phyloP scores from a whole-genome alignment of 2,113 vertebrate genomes.

The Calidris pygmaea region DNA sequence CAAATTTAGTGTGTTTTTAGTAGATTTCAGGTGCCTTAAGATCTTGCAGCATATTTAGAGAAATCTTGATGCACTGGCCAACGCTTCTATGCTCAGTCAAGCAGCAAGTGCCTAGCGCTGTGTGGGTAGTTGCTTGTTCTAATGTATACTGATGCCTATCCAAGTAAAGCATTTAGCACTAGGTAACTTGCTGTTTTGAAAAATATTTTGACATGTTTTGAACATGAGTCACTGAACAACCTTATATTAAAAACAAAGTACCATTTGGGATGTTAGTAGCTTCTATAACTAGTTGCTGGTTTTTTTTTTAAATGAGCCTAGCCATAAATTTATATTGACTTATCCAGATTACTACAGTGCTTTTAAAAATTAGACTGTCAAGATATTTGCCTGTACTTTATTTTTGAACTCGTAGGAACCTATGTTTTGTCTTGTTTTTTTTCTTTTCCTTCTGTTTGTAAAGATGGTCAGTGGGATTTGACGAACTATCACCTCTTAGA shows the following conservation, averaged over 20 bases:
- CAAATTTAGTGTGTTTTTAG: neutral
- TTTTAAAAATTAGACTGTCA: neutral
- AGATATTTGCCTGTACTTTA: neutral
- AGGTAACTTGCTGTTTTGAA: neutral
- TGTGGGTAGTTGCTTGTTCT: neutral
- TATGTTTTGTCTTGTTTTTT: neutral
- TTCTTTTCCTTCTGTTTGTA: neutral
- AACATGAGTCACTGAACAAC: neutral
- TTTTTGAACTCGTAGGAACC: neutral
- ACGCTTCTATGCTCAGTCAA: neutral
- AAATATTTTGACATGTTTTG: neutral
- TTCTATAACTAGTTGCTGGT: neutral
- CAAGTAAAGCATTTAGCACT: neutral
- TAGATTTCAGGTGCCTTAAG: neutral
- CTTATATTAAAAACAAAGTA: neutral
- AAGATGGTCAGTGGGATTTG: slow-evolving; percentile 98
- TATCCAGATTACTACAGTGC: neutral
- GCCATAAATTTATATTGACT: neutral
- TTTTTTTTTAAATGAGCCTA: neutral
- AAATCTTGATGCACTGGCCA: neutral
- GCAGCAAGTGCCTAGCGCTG: neutral
- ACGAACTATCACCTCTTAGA: slow-evolving; percentile 96
- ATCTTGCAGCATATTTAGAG: neutral
- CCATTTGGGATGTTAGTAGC: neutral
- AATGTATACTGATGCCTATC: neutral